Evolutionary conservation across 2,797 vertebrate species (phyloP).

Genomic region (Alectoris magna): DNA sequence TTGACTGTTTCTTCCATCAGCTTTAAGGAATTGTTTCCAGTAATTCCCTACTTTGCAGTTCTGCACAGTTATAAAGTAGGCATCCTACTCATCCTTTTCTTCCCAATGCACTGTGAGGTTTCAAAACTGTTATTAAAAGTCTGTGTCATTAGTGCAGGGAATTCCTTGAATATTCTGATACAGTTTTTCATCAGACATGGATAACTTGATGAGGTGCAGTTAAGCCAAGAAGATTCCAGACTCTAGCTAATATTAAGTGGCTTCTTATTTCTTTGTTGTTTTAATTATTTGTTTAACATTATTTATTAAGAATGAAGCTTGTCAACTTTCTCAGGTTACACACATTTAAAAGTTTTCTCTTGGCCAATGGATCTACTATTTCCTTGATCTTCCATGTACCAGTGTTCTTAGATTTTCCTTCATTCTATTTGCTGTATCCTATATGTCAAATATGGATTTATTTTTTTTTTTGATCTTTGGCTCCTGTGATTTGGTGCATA

Average conservation of each 20-base stretch:
- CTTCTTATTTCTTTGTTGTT: neutral
- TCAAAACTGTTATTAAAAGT: neutral
- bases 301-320: neutral
- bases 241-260: neutral
- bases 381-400: neutral
- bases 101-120: neutral
- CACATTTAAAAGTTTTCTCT: neutral
- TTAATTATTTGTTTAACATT: neutral
- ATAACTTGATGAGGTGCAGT: neutral
- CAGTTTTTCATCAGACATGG: neutral
- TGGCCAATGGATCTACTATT: neutral
- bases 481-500: neutral
- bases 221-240: neutral
- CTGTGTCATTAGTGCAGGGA: neutral
- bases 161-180: neutral
- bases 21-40: neutral
- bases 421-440: neutral
- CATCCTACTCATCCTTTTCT: neutral
- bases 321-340: neutral
- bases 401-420: neutral
- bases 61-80: neutral
- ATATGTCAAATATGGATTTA: neutral
- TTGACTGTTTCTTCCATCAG: neutral
- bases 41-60: neutral
- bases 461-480: neutral